phyloP scores from a whole-genome alignment of 2,113 vertebrate species.

The Caranx ignobilis region DNA sequence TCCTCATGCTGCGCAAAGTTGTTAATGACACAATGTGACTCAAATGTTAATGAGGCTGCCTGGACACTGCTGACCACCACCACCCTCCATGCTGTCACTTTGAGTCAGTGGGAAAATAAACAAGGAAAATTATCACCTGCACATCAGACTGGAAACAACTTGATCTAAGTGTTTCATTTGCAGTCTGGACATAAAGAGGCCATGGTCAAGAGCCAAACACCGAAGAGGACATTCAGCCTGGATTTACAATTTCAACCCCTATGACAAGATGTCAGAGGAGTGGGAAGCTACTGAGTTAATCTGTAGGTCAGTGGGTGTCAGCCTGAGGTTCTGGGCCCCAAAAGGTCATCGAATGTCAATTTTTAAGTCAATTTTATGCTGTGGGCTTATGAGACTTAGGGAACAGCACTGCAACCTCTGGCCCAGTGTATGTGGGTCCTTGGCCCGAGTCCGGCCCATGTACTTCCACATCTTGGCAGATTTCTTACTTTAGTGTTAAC shows the following conservation, averaged over 20 bases:
- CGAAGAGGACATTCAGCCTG: no score
- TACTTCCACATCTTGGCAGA: no score
- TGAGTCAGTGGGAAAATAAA: slow-evolving; percentile 48
- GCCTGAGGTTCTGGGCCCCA: neutral
- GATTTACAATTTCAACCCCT: neutral
- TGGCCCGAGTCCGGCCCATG: no score
- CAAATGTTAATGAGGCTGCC: slow-evolving; percentile 83
- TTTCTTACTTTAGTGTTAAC: no score
- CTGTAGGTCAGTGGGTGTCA: neutral
- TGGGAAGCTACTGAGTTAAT: no score
- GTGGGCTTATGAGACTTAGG: no score
- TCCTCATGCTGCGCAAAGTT: slow-evolving; percentile 42
- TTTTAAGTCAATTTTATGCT: neutral
- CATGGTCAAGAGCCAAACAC: neutral
- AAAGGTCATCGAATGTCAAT: neutral
- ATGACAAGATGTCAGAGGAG: neutral
- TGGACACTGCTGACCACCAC: slow-evolving; percentile 13
- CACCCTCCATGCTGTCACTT: slow-evolving; percentile 31
- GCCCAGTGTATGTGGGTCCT: no score
- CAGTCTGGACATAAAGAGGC: neutral
- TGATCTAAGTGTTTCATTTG: neutral
- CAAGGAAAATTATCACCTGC: slow-evolving; percentile 31
- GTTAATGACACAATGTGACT: slow-evolving; percentile 82
- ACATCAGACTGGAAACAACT: slow-evolving; percentile 42
- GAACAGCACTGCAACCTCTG: no score